Conservation (phyloP, 2,113 vertebrate genomes). For the Hippocampus abdominalis region DNA sequence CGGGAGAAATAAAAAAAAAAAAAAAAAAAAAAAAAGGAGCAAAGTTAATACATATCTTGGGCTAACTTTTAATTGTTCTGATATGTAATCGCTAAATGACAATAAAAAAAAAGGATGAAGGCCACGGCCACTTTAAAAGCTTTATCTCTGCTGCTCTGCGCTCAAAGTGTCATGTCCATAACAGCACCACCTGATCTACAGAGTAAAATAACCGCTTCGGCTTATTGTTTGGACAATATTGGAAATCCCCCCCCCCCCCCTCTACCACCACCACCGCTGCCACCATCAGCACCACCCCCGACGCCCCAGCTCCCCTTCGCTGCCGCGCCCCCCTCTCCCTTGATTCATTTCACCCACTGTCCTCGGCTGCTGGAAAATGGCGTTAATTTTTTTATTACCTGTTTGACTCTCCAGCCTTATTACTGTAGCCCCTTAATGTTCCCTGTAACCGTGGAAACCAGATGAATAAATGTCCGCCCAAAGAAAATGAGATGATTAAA, state of each 20-base stretch:
- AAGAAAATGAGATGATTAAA: constrained; percentile 99
- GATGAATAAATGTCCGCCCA: constrained; percentile 99
- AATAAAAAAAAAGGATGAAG: constrained; percentile 72
- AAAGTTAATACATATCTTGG: constrained; percentile 71
- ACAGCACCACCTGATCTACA: constrained; percentile 74
- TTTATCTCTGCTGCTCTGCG: constrained; percentile 70
- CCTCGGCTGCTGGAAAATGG: constrained; percentile 89
- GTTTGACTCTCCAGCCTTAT: constrained; percentile 99
- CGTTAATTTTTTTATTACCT: constrained; percentile 99
- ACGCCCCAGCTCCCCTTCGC: constrained; percentile 38
- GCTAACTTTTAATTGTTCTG: constrained; percentile 74
- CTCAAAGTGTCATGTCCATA: constrained; percentile 74
- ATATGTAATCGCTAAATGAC: constrained; percentile 73
- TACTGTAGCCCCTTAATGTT: constrained; percentile 99
- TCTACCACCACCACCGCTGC: not conserved
- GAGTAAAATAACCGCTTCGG: constrained; percentile 77
- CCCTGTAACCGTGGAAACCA: constrained; percentile 99
- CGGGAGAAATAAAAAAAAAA: constrained; percentile 56
- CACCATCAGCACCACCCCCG: not conserved
- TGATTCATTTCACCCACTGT: constrained; percentile 85
- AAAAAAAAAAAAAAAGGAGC: constrained; percentile 58
- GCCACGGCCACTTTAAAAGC: constrained; percentile 69
- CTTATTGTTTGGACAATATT: constrained; percentile 81
- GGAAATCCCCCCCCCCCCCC: constrained; percentile 33
- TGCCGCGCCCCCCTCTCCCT: constrained; percentile 70